Percentiles rank a stretch among this genome's conserved stretches.
Conservation (phyloP, 23 tunicate species). For the Diplosoma virens region DNA sequence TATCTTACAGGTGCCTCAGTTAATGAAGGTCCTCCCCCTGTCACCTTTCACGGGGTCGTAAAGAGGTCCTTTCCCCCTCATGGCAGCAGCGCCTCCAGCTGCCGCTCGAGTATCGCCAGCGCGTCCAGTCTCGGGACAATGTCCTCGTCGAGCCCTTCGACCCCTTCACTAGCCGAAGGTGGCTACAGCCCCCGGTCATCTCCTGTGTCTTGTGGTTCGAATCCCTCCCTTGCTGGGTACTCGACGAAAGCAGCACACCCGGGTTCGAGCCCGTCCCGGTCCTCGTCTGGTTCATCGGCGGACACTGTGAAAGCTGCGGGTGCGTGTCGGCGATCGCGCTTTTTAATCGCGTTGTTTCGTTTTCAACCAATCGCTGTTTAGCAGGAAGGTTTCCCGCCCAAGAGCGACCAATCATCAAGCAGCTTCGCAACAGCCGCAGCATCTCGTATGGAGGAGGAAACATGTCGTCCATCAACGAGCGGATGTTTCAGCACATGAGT, state of each 20-base stretch:
- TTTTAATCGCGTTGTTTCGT: too few species aligned
- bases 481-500: conserved; percentile 34
- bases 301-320: conserved; percentile 64
- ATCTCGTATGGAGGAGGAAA: conserved; percentile 54
- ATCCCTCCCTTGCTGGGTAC: conserved; percentile 13
- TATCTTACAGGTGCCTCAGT: background rate
- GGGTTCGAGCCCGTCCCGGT: conserved; percentile 34
- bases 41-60: background rate
- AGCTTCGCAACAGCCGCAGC: conserved; percentile 39
- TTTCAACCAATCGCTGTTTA: background rate
- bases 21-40: background rate
- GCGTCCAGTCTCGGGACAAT: conserved; percentile 63
- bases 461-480: conserved; percentile 33
- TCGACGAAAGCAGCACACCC: background rate
- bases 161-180: conserved; percentile 35
- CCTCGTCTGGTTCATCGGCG: conserved; percentile 66
- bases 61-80: conserved; percentile 4
- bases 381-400: conserved; percentile 2
- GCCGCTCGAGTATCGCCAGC: conserved; percentile 75
- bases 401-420: conserved; percentile 67
- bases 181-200: conserved; percentile 62
- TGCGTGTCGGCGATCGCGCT: too few species aligned
- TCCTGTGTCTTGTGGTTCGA: conserved; percentile 52
- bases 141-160: conserved; percentile 51
- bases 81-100: conserved; percentile 36